Conservation (phyloP, 92 coral and sea anemone genomes). For the Pocillopora grandis region DNA sequence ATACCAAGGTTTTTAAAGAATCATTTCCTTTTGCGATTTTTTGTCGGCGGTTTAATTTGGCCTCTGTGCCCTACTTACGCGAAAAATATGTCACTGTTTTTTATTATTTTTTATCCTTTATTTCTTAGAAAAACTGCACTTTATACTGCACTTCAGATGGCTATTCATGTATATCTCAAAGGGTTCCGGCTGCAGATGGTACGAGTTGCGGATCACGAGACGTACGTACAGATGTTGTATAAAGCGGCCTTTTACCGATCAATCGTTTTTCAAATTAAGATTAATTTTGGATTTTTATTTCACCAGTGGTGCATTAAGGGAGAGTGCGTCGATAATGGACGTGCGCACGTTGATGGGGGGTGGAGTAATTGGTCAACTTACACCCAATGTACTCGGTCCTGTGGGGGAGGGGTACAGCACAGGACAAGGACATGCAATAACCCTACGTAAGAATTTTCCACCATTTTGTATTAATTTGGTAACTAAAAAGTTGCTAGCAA, state of each 20-base stretch:
- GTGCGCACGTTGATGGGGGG: slow-evolving; percentile 32
- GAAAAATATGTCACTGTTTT: not conserved
- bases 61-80: too few relatives aligned
- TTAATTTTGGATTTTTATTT: not conserved
- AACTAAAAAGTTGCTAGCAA: too few relatives aligned
- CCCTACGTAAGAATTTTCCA: slow-evolving; percentile 21
- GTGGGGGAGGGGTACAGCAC: slow-evolving; percentile 54
- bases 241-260: too few relatives aligned
- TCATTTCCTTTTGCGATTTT: too few relatives aligned
- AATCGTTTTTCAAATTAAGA: too few relatives aligned
- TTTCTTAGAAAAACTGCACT: slow-evolving; percentile 52
- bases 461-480: too few relatives aligned
- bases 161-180: slow-evolving; percentile 28
- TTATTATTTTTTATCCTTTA: not conserved
- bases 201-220: slow-evolving; percentile 71
- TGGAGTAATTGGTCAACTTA: slow-evolving; percentile 40
- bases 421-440: slow-evolving; percentile 40
- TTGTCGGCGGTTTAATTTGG: too few relatives aligned
- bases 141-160: slow-evolving; percentile 64
- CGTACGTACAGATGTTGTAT: slow-evolving; percentile 39
- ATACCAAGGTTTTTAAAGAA: too few relatives aligned
- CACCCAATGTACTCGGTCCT: slow-evolving; percentile 28
- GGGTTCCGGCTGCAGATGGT: slow-evolving; percentile 75
- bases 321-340: slow-evolving; percentile 52
- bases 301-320: slow-evolving; percentile 61